Percentiles rank a stretch among this genome's conserved stretches.
Evolutionary conservation across 2,797 vertebrate genomes (phyloP).

Genomic region (Florisuga fusca): DNA sequence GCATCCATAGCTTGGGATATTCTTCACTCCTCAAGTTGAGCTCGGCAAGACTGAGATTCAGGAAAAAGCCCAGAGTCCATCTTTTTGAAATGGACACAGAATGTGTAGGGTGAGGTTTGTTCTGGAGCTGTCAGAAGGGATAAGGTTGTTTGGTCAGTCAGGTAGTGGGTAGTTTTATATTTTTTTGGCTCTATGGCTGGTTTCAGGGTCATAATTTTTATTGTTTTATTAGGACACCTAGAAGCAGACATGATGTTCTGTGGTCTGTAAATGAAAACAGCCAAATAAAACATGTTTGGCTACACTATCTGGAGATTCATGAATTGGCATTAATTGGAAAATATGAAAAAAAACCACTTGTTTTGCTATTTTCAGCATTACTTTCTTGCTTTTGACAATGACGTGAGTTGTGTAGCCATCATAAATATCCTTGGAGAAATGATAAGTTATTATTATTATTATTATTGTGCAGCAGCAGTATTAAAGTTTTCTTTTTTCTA

Average conservation of each 20-base stretch:
- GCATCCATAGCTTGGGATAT: neutral
- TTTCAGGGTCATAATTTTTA: neutral
- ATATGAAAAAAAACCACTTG: neutral
- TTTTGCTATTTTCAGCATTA: neutral
- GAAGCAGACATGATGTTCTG: neutral
- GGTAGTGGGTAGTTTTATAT: neutral
- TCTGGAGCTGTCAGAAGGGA: neutral
- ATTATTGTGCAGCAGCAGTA: neutral
- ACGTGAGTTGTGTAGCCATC: neutral
- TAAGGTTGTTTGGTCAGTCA: neutral
- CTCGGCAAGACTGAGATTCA: neutral
- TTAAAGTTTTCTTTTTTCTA: conserved; percentile 5
- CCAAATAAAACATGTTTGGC: neutral
- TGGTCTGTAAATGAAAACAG: neutral
- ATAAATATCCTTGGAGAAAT: conserved; percentile 13
- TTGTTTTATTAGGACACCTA: neutral
- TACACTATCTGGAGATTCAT: conserved; percentile 29
- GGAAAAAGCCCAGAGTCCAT: neutral
- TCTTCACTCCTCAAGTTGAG: neutral
- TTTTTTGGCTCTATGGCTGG: neutral
- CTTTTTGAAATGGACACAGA: neutral
- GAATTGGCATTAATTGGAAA: conserved; percentile 24
- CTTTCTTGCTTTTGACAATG: conserved; percentile 24
- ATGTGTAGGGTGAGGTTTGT: neutral
- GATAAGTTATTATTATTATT: conserved; percentile 6